phyloP scores from a whole-genome alignment of 2,888 invertebrate species.

The Trissoscelio sp. region DNA sequence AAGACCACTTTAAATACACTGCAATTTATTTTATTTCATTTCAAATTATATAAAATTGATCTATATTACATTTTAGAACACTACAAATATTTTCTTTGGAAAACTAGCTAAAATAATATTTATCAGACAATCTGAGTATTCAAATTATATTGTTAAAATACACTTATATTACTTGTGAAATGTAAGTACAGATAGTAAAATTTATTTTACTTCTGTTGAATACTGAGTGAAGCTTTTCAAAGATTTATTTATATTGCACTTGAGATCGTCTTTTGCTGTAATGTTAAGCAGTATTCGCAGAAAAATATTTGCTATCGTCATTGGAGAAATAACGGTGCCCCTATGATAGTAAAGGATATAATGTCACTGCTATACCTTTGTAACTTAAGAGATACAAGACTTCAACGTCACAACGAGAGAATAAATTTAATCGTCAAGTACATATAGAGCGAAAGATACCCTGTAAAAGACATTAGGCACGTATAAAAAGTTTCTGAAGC shows the following conservation, averaged over 20 bases:
- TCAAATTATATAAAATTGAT: not conserved
- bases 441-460: constrained; percentile 29
- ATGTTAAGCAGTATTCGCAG: constrained; percentile 9
- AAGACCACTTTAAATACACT: not conserved
- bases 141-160: constrained; percentile 22
- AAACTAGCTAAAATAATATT: constrained; percentile 12
- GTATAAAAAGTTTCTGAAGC: not conserved
- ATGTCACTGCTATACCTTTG: constrained; percentile 28
- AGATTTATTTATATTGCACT: constrained; percentile 49
- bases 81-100: constrained; percentile 9
- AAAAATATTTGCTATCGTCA: constrained; percentile 42
- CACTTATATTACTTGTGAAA: constrained; percentile 3
- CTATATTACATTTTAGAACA: constrained; percentile 2
- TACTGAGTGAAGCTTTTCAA: constrained; percentile 26
- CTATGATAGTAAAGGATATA: constrained; percentile 38
- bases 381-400: constrained; percentile 24
- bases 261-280: constrained; percentile 15
- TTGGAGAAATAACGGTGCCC: constrained; percentile 48
- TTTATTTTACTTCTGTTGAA: constrained; percentile 29
- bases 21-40: not conserved
- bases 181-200: constrained; percentile 53
- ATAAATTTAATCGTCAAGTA: constrained; percentile 44
- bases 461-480: not conserved
- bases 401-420: constrained; percentile 5
- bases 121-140: constrained; percentile 2